phyloP scores from a whole-genome alignment of 2,113 vertebrate species.

The Gnathonemus echidnorhynchus region DNA sequence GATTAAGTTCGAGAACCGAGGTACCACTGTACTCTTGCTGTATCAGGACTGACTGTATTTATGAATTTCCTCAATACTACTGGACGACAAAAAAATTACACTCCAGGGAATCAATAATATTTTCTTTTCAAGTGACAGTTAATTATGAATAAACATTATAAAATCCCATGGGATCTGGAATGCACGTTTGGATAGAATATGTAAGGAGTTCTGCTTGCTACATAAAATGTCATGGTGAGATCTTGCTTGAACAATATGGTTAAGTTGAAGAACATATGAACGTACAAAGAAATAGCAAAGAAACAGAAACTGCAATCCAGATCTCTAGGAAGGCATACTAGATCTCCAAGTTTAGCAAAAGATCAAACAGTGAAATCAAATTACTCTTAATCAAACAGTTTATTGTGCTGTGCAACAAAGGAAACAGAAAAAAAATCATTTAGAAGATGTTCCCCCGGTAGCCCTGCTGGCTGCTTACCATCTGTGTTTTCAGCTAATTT shows the following conservation, averaged over 20 bases:
- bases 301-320: neutral
- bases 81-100: neutral
- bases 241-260: neutral
- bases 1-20: too few relatives aligned
- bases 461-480: slow-evolving; percentile 21
- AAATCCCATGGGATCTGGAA: neutral
- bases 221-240: neutral
- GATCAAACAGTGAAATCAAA: slow-evolving; percentile 18
- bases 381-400: slow-evolving; percentile 17
- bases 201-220: neutral
- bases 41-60: neutral
- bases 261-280: neutral
- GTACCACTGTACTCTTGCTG: neutral
- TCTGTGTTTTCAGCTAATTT: slow-evolving; percentile 38
- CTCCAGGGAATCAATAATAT: neutral
- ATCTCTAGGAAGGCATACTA: neutral
- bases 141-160: neutral
- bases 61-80: neutral
- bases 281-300: neutral
- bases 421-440: slow-evolving; percentile 15
- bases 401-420: slow-evolving; percentile 22
- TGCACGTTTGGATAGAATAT: neutral
- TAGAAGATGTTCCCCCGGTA: slow-evolving; percentile 22
- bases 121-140: neutral
- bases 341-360: neutral